Percentiles rank a stretch among this genome's conserved stretches.
These are phyloP conservation scores for Acromyrmex echinatior DNA, from an alignment of 1,140 invertebrate species.

Conservation along the genomic window DNA sequence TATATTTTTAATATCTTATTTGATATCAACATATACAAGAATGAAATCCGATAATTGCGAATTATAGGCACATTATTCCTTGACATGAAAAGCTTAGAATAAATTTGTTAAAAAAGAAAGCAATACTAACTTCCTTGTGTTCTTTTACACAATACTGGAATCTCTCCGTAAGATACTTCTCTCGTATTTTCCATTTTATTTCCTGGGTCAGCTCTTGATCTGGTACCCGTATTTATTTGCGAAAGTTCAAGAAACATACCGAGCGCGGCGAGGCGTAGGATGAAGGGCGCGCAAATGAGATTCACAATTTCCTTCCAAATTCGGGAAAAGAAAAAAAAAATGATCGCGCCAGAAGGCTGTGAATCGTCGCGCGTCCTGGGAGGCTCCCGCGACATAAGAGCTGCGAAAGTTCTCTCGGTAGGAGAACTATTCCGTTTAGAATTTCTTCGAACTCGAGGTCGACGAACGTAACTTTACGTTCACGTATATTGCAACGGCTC, in stretches of 20 bases:
- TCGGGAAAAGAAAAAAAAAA: neutral
- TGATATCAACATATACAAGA: neutral
- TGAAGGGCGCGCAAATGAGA: slow-evolving; percentile 18
- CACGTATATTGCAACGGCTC: slow-evolving; percentile 4
- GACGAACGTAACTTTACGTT: slow-evolving; percentile 45
- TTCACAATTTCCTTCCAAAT: slow-evolving; percentile 39
- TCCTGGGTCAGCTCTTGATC: neutral
- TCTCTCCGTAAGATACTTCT: neutral
- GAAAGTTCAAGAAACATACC: slow-evolving; percentile 1
- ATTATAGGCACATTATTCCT: neutral
- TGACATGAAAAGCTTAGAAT: neutral
- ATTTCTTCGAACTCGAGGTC: slow-evolving; percentile 45
- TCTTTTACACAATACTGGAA: neutral
- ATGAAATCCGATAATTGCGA: neutral
- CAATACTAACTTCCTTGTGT: neutral
- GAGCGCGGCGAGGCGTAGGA: slow-evolving; percentile 3
- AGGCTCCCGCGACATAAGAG: slow-evolving; percentile 29
- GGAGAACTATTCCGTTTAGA: slow-evolving; percentile 23
- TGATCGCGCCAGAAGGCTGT: neutral
- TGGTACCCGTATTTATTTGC: slow-evolving; percentile 45
- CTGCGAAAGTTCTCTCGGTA: slow-evolving; percentile 38
- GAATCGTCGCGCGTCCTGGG: slow-evolving; percentile 14
- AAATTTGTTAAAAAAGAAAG: neutral
- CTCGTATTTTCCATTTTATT: slow-evolving; percentile 15
- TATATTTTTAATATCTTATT: neutral